phyloP scores from a whole-genome alignment of 2,888 invertebrate species.

The Perizoma affinitatum region DNA sequence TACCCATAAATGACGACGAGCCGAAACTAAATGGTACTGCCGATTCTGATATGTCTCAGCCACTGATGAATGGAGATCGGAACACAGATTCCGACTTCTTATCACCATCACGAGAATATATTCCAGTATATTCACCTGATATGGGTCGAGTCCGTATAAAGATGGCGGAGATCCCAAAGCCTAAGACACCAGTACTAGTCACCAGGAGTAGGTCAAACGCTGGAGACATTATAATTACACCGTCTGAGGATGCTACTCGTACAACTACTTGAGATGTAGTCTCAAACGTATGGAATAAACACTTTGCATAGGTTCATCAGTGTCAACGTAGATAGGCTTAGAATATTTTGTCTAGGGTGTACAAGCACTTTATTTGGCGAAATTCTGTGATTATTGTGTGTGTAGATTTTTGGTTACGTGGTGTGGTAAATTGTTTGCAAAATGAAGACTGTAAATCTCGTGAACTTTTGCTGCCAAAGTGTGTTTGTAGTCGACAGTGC shows the following conservation, averaged over 20 bases:
- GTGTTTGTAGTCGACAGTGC: constrained; percentile 85
- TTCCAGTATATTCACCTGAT: constrained; percentile 86
- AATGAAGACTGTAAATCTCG: constrained; percentile 53
- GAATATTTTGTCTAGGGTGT: constrained; percentile 28
- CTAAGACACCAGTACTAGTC: constrained; percentile 92
- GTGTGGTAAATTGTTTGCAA: constrained; percentile 58
- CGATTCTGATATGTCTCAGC: constrained; percentile 80
- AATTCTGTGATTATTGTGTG: constrained; percentile 77
- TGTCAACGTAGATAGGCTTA: constrained; percentile 53
- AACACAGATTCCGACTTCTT: constrained; percentile 70
- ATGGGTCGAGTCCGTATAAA: constrained; percentile 92
- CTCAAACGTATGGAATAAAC: constrained; percentile 49
- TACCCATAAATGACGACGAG: constrained; percentile 75
- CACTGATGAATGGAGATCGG: constrained; percentile 76
- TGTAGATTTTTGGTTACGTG: constrained; percentile 57
- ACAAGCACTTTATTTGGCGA: constrained; percentile 81
- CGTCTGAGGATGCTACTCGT: constrained; percentile 69
- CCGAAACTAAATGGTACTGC: constrained; percentile 71
- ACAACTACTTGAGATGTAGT: constrained; percentile 75
- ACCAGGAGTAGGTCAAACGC: constrained; percentile 90
- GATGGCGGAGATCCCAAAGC: constrained; percentile 90
- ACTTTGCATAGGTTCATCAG: constrained; percentile 62
- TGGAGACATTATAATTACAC: constrained; percentile 90
- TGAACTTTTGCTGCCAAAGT: constrained; percentile 82
- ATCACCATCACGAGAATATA: constrained; percentile 75